A percentile compares a stretch with the other conserved stretches of the same genome.
Conservation (phyloP, 2,113 vertebrate species). For the Vulpes ferrilata region DNA sequence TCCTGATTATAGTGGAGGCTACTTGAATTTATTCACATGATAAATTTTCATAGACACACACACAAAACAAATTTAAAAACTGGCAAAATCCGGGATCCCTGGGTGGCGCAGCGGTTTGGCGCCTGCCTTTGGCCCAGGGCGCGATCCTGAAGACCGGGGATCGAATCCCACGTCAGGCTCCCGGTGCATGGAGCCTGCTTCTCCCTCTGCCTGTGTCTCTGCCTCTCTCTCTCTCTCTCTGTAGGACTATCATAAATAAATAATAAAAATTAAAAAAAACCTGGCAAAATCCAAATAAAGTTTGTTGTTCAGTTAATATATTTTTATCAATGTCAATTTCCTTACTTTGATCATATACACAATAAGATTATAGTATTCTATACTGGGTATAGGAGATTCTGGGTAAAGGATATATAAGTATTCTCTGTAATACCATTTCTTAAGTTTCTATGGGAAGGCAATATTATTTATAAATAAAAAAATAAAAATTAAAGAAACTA, state of each 20-base stretch:
- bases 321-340: background rate
- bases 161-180: too few species aligned
- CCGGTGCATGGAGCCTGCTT: too few species aligned
- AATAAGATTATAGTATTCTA: too few species aligned
- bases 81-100: too few species aligned
- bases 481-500: background rate
- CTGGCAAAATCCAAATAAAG: background rate
- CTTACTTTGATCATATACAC: background rate
- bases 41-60: background rate
- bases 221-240: too few species aligned
- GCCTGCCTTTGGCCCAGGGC: too few species aligned
- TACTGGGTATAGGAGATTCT: background rate
- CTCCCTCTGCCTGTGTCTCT: too few species aligned
- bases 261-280: too few species aligned
- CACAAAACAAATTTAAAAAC: background rate
- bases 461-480: background rate
- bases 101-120: too few species aligned
- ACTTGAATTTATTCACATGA: background rate
- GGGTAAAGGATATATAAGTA: background rate
- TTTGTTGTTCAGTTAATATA: background rate
- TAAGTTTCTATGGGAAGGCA: background rate
- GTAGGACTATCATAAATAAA: too few species aligned
- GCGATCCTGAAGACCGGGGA: too few species aligned
- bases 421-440: background rate
- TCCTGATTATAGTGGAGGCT: background rate